These are phyloP conservation scores for Dasypolia templi DNA, from an alignment of 2,888 invertebrate genomes.

Conservation along the genomic window DNA sequence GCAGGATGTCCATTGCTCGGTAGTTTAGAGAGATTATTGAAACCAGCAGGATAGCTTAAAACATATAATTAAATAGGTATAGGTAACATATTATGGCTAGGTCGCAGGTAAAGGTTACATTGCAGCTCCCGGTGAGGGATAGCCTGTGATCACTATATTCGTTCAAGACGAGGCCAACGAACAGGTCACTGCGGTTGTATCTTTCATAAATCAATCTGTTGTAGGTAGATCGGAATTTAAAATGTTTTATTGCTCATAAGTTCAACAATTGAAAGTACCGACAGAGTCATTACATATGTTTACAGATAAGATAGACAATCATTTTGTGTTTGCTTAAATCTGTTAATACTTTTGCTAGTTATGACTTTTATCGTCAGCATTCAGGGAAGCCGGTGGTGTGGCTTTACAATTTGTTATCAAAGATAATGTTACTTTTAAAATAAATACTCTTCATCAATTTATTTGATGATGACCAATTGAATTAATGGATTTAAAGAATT, in stretches of 20 bases:
- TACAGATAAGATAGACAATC: slow-evolving; percentile 41
- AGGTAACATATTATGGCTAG: too few species aligned
- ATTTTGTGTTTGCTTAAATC: slow-evolving; percentile 2
- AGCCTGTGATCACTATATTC: too few species aligned
- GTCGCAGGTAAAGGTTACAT: neutral
- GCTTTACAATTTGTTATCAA: too few species aligned
- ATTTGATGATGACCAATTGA: neutral
- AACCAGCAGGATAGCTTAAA: neutral
- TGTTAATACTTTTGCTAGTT: slow-evolving; percentile 6
- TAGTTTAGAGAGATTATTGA: neutral
- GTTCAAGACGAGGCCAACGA: neutral
- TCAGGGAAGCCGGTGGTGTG: neutral
- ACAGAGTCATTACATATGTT: slow-evolving; percentile 42
- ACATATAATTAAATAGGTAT: neutral
- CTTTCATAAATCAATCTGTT: neutral
- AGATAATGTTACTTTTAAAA: slow-evolving; percentile 1
- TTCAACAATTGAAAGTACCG: slow-evolving; percentile 16
- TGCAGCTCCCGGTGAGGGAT: too few species aligned
- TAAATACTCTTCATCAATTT: neutral
- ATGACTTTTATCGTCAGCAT: neutral
- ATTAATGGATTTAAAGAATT: neutral
- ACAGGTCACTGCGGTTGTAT: slow-evolving; percentile 8
- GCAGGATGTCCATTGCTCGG: too few species aligned
- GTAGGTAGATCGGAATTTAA: slow-evolving; percentile 1
- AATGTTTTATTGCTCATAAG: neutral